Evolutionary conservation across 2,113 vertebrate species (phyloP).

Genomic region (Colistium nudipinnis): DNA sequence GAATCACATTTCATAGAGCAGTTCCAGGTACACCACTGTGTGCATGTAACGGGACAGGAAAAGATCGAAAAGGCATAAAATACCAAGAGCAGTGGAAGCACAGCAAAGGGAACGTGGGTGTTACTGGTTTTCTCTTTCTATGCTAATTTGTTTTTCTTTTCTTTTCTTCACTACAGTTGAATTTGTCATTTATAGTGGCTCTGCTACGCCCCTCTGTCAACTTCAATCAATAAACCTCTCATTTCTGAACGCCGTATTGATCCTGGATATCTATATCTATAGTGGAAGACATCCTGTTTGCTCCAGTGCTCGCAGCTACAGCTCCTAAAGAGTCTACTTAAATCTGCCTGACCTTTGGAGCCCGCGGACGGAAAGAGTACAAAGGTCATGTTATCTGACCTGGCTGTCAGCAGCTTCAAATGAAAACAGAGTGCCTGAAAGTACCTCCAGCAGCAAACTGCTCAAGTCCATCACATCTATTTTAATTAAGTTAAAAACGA

Average conservation of each 20-base stretch:
- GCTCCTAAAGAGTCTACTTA: conserved; percentile 14
- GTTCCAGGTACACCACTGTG: background rate
- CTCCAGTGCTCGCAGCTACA: background rate
- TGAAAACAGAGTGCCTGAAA: conserved; percentile 22
- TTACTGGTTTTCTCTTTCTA: background rate
- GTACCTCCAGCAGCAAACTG: background rate
- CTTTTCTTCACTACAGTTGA: background rate
- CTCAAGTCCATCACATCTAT: conserved; percentile 10
- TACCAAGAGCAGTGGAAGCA: too few species aligned
- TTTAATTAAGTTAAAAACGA: background rate
- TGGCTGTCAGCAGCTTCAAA: conserved; percentile 40
- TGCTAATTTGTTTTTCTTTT: too few species aligned
- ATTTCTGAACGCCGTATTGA: background rate
- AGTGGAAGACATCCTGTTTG: conserved; percentile 30
- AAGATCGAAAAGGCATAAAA: conserved; percentile 2
- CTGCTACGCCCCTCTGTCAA: background rate
- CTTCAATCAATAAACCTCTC: background rate
- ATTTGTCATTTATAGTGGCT: background rate
- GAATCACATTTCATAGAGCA: conserved; percentile 36
- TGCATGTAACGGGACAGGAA: background rate
- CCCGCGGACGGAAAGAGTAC: conserved; percentile 29
- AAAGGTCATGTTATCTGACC: conserved; percentile 41
- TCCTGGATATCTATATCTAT: conserved; percentile 27
- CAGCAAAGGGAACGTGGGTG: background rate
- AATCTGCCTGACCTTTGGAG: conserved; percentile 51